Evolutionary conservation across 2,113 vertebrate genomes (phyloP).

Genomic region (Oryzias woworae): DNA sequence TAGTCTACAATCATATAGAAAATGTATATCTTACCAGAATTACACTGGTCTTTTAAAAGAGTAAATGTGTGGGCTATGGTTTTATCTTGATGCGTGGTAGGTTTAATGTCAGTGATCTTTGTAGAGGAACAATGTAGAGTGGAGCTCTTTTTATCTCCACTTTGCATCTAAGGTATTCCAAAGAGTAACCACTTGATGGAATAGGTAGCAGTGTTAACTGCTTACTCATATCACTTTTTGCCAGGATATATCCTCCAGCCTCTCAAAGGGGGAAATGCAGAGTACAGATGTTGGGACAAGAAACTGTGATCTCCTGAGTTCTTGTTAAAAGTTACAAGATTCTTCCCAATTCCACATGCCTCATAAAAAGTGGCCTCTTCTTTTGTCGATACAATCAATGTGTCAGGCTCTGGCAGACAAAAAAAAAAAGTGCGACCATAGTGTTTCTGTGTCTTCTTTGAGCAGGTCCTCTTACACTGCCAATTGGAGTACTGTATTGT

Average conservation of each 20-base stretch:
- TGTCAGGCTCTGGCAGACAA: background rate
- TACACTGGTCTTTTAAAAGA: background rate
- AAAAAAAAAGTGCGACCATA: background rate
- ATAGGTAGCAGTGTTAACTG: background rate
- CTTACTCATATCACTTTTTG: background rate
- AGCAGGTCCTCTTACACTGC: too few relatives aligned
- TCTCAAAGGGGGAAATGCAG: background rate
- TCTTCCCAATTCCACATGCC: background rate
- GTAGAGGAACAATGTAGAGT: background rate
- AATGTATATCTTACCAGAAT: background rate
- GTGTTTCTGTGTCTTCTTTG: background rate
- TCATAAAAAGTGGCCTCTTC: background rate
- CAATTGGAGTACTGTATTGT: too few relatives aligned
- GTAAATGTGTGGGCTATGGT: background rate
- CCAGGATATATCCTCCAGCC: background rate
- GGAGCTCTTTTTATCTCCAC: background rate
- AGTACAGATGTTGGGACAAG: background rate
- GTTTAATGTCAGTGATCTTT: background rate
- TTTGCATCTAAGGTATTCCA: background rate
- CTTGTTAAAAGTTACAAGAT: background rate
- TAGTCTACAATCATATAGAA: background rate
- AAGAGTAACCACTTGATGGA: background rate
- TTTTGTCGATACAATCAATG: background rate
- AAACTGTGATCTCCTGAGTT: background rate
- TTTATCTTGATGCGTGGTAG: background rate